phyloP scores from a whole-genome alignment of 2,113 vertebrate species.

The Trematocara unimaculatum region DNA sequence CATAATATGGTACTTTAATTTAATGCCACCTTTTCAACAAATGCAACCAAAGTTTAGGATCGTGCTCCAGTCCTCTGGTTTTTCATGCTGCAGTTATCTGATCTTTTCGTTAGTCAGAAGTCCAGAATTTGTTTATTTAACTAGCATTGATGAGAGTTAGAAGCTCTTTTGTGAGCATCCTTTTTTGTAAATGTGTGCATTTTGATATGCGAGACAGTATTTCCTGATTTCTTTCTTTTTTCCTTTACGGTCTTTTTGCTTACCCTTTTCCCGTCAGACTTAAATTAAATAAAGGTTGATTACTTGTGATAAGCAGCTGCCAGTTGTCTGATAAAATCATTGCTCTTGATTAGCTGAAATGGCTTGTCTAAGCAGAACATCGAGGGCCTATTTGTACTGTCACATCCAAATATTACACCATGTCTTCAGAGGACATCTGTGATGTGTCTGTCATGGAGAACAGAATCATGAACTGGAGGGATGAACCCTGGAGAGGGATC shows the following conservation, averaged over 20 bases:
- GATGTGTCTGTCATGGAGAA: neutral
- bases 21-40: neutral
- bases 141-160: neutral
- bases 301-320: neutral
- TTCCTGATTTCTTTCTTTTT: neutral
- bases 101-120: neutral
- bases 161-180: neutral
- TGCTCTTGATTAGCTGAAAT: neutral
- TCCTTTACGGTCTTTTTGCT: neutral
- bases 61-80: neutral
- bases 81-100: neutral
- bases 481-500: constrained; percentile 42
- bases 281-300: neutral
- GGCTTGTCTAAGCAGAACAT: neutral
- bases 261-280: neutral
- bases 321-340: neutral
- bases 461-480: constrained; percentile 8
- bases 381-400: neutral
- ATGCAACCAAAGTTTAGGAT: neutral
- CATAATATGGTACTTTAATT: neutral
- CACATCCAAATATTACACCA: neutral
- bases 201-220: neutral
- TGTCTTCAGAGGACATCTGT: neutral
- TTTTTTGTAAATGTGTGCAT: neutral
- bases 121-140: neutral